Percentiles rank a stretch among this genome's conserved stretches.
These are phyloP conservation scores for Periplaneta americana DNA, from an alignment of 1,140 invertebrate species.

Conservation along the genomic window DNA sequence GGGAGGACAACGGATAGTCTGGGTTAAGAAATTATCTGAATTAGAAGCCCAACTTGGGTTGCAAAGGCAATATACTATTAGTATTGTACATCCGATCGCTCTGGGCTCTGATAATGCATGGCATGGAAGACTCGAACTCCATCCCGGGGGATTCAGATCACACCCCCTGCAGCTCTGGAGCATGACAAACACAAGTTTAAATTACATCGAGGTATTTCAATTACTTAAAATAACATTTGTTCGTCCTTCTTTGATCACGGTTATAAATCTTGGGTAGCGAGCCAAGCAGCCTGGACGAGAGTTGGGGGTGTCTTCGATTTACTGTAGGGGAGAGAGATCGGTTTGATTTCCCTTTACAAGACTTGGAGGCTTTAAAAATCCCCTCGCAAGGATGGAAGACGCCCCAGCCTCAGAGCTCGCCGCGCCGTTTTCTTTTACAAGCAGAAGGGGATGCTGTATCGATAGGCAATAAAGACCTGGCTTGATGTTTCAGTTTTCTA, in stretches of 20 bases:
- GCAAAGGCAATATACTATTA: no score
- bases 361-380: neutral
- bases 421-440: neutral
- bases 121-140: no score
- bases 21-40: no score
- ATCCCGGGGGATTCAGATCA: no score
- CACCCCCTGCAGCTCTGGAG: no score
- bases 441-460: neutral
- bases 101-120: no score
- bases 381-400: neutral
- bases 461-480: neutral
- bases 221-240: conserved; percentile 5
- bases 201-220: conserved; percentile 3
- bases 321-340: neutral
- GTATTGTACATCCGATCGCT: no score
- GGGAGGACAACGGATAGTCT: no score
- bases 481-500: neutral
- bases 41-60: no score
- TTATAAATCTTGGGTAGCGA: neutral
- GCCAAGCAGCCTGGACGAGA: neutral
- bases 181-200: neutral
- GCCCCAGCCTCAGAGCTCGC: neutral
- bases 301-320: neutral
- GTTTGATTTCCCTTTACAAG: neutral
- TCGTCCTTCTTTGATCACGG: neutral